A percentile compares a stretch with the other conserved stretches of the same genome.
These are phyloP conservation scores for Stichodactyla helianthus DNA, from an alignment of 64 coral and sea anemone species.

Conservation along the genomic window DNA sequence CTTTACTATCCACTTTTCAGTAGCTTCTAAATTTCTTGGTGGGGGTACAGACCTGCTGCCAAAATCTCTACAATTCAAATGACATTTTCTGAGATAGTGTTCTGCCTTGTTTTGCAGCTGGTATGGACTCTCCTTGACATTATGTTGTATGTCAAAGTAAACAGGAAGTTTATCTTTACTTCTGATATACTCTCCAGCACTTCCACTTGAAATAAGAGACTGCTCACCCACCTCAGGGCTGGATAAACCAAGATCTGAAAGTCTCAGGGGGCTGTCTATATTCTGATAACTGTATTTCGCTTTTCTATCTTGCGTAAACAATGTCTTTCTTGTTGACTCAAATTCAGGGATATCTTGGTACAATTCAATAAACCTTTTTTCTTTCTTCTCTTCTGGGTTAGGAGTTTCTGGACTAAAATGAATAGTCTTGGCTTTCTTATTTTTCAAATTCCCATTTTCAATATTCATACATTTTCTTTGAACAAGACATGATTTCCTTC, in stretches of 20 bases:
- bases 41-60: not conserved
- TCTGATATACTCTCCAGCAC: not conserved
- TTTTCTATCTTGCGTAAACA: not conserved
- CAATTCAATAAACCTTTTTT: not conserved
- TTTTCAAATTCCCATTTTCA: not conserved
- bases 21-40: constrained; percentile 3
- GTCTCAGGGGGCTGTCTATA: not conserved
- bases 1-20: not conserved
- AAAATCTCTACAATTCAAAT: not conserved
- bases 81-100: not conserved
- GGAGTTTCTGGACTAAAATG: not conserved
- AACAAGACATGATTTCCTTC: not conserved
- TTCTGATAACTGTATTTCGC: not conserved
- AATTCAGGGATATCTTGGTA: not conserved
- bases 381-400: not conserved
- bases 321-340: not conserved
- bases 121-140: not conserved
- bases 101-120: not conserved
- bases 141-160: not conserved
- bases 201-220: not conserved
- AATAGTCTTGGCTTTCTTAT: not conserved
- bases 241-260: not conserved
- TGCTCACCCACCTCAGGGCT: not conserved
- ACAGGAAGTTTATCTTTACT: not conserved
- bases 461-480: not conserved